phyloP scores from a whole-genome alignment of 1,140 invertebrate genomes.

The Zaprionus kolodkinae region DNA sequence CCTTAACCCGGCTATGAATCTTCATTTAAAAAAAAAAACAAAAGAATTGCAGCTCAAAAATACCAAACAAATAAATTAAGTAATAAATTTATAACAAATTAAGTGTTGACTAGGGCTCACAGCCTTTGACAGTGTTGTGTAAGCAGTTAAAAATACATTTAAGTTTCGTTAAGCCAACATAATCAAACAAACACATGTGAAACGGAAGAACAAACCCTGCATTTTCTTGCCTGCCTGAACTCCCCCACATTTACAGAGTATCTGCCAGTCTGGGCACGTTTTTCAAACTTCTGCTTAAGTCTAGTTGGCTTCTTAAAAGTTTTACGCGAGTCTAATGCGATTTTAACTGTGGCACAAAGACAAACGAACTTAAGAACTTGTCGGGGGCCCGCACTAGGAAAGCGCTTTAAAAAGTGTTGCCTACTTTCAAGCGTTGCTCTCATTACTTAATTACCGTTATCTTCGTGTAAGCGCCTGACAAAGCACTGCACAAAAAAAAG shows the following conservation, averaged over 20 bases:
- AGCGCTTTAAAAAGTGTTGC: conserved; percentile 28
- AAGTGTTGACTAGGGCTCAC: background rate
- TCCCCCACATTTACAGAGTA: background rate
- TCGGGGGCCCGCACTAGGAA: background rate
- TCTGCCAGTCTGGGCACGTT: background rate
- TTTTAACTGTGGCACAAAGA: conserved; percentile 5
- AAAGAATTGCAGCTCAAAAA: background rate
- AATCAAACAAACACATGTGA: too few species aligned
- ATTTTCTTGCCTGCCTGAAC: too few species aligned
- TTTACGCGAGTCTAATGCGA: conserved; percentile 3
- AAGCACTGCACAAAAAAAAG: conserved; percentile 45
- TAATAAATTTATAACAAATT: background rate
- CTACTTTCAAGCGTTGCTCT: conserved; percentile 30
- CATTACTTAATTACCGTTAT: conserved; percentile 55
- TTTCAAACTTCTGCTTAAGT: background rate
- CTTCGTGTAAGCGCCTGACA: conserved; percentile 35
- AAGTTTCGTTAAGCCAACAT: too few species aligned
- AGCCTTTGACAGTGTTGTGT: background rate
- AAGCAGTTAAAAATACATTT: background rate
- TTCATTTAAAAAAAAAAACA: background rate
- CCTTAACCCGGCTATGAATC: too few species aligned
- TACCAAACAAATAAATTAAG: background rate
- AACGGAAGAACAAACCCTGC: too few species aligned
- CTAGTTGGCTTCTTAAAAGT: background rate
- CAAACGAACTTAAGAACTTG: conserved; percentile 1